Base-by-base conservation (phyloP, 2,113 vertebrate genomes). In the Hiodon alosoides region DNA sequence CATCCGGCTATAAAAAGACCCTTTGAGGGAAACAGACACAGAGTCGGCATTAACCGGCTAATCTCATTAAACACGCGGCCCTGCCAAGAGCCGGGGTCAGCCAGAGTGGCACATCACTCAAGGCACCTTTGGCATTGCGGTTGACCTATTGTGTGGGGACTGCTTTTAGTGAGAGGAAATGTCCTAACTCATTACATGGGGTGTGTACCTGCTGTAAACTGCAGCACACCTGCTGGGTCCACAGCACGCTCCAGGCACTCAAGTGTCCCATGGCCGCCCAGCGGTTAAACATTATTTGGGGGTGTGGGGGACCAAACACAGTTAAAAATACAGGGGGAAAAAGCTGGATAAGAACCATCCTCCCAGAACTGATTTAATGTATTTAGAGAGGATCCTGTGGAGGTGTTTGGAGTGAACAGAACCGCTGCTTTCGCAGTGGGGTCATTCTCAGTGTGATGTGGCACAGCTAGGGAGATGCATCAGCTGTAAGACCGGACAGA, bases 101-200 rank as follows among this genome's bases (percentile, higher is more conserved):
- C 89, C 89, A 91, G 90, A 91, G 89, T 91, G 88, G 86, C 88
- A 91, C 87, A 85, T 89, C 89, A 90, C 85, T 92, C 90, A 91
- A 57, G 55, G 75, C 84, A 91, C 89, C 90, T 91, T 89, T 89
- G 89, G 86, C 85, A 89, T 80, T 83, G 82, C 73, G 76, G 66
- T 71, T 85, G 84, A 89, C 88, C 88, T 79, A 53, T 47, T 16
- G 65, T n/a, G 16, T 13, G 8, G 52, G 74, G 57, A 64, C 65
- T 69, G 69, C 64, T 71, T n/a, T 31, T 6, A 75, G 78, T 77
- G 80, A 83, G 84, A 83, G 77, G 68, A 31, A 31, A 31, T 31
- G 31, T 31, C 31, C 31, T 31, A 31, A 31, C 31, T 31, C 31
- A 31, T 31, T 31, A 31, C 31, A 31, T 31, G 31, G 31, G 31